A percentile compares a stretch with the other conserved stretches of the same genome.
Evolutionary conservation across 2,113 vertebrate species (phyloP).

Genomic region (Thymallus thymallus): DNA sequence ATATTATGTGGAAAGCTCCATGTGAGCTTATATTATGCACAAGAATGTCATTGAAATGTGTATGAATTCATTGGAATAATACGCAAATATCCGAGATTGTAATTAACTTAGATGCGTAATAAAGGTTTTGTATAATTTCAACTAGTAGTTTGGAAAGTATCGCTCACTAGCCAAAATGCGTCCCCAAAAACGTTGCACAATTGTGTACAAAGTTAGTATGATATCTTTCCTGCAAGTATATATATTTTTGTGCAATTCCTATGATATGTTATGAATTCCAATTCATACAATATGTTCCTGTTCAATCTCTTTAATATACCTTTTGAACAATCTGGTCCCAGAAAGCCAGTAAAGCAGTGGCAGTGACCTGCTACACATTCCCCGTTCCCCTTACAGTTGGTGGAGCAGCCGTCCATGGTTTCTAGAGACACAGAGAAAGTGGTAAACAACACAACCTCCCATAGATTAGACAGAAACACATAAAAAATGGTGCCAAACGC

Average conservation of each 20-base stretch:
- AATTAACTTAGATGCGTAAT: too few species aligned
- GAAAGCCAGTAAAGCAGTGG: conserved; percentile 93
- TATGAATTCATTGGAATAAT: neutral
- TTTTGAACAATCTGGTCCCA: conserved; percentile 95
- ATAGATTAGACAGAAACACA: neutral
- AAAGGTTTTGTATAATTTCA: too few species aligned
- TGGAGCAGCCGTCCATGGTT: conserved; percentile 93
- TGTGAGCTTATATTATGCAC: neutral
- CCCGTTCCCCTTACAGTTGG: conserved; percentile 94
- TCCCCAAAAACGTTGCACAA: too few species aligned
- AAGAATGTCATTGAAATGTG: neutral
- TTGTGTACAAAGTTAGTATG: too few species aligned
- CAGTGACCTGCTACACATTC: conserved; percentile 96
- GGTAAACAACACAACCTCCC: neutral
- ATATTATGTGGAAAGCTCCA: neutral
- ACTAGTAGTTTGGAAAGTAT: too few species aligned
- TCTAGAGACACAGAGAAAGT: conserved; percentile 66
- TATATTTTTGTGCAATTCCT: too few species aligned
- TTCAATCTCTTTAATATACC: conserved; percentile 63
- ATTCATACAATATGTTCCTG: too few species aligned
- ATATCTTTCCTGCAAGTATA: too few species aligned
- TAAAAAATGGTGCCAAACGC: neutral
- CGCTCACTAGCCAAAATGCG: too few species aligned
- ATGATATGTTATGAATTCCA: too few species aligned
- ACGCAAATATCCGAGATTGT: neutral